Evolutionary conservation across 2,113 vertebrate genomes (phyloP).

Genomic region (Edolisoma coerulescens): DNA sequence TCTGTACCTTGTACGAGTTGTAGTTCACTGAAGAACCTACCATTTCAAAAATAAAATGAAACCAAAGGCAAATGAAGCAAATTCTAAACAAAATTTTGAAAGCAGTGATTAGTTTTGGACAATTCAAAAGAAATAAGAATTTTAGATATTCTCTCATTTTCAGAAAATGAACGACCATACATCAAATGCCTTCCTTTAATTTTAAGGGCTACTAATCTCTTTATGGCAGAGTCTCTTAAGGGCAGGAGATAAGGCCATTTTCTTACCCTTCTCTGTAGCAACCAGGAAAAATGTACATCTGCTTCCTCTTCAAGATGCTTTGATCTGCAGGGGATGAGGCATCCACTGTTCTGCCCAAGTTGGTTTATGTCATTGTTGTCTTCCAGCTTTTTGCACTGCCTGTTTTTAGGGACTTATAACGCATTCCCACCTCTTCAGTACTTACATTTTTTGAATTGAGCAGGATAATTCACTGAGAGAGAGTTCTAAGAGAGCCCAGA

Average conservation of each 20-base stretch:
- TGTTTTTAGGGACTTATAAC: not conserved
- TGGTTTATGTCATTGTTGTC: not conserved
- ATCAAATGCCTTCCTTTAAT: not conserved
- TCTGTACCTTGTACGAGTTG: not conserved
- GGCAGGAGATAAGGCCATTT: not conserved
- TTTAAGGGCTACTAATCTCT: not conserved
- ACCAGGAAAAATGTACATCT: not conserved
- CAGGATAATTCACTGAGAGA: not conserved
- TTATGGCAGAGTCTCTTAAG: not conserved
- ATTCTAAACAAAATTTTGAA: not conserved
- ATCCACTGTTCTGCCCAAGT: not conserved
- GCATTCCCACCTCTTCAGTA: not conserved
- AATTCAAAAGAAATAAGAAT: not conserved
- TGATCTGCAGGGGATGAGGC: not conserved
- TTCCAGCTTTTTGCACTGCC: not conserved
- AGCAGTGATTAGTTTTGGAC: not conserved
- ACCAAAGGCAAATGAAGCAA: not conserved
- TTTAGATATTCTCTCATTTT: not conserved
- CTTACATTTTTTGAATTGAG: not conserved
- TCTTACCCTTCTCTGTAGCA: not conserved
- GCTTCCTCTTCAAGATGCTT: not conserved
- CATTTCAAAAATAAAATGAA: not conserved
- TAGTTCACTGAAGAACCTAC: not conserved
- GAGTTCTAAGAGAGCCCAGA: not conserved
- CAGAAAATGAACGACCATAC: not conserved